phyloP scores from a whole-genome alignment of 2,797 vertebrate genomes.

The Protosalanx chinensis region DNA sequence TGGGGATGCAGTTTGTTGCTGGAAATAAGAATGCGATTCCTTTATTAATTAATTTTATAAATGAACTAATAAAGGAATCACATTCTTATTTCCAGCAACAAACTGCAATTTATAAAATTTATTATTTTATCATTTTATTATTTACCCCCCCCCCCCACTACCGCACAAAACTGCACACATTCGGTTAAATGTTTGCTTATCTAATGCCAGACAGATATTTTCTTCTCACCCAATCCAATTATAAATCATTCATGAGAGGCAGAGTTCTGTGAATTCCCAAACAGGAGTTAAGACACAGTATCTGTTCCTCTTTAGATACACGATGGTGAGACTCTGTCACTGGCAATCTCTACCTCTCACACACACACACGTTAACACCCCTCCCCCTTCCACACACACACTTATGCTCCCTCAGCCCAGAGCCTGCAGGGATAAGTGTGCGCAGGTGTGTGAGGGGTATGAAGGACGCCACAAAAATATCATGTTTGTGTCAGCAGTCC shows the following conservation, averaged over 20 bases:
- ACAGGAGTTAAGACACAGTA: neutral
- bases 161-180: neutral
- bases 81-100: neutral
- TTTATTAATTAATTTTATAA: neutral
- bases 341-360: too few species aligned
- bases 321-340: too few species aligned
- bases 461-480: neutral
- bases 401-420: neutral
- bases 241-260: constrained; percentile 13
- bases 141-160: too few species aligned
- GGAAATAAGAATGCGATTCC: neutral
- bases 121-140: too few species aligned
- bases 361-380: too few species aligned
- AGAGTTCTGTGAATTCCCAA: neutral
- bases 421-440: constrained; percentile 21
- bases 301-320: neutral
- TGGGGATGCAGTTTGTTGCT: neutral
- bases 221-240: neutral
- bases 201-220: constrained; percentile 13
- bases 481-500: neutral
- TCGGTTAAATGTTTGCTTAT: constrained; percentile 14
- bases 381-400: neutral
- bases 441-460: neutral
- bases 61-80: neutral
- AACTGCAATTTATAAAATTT: too few species aligned